Percentiles rank a stretch among this genome's conserved stretches.
Evolutionary conservation across 2,888 invertebrate genomes (phyloP).

Genomic region (Lordiphosa fenestrarum): DNA sequence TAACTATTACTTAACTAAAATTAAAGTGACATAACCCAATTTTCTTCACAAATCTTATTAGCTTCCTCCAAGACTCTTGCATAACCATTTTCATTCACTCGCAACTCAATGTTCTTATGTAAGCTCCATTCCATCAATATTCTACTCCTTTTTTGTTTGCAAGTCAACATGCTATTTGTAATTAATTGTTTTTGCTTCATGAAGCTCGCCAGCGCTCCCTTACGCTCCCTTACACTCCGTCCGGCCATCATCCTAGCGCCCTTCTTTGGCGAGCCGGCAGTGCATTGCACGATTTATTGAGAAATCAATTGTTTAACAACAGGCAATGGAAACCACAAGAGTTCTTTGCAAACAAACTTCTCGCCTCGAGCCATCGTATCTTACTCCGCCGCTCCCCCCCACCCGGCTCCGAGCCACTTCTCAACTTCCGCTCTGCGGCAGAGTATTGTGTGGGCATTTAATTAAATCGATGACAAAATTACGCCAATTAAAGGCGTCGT

Average conservation of each 20-base stretch:
- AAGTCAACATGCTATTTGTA: slow-evolving; percentile 75
- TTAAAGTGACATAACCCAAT: too few relatives aligned
- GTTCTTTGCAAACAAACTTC: slow-evolving; percentile 74
- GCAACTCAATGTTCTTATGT: slow-evolving; percentile 18
- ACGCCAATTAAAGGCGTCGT: slow-evolving; percentile 73
- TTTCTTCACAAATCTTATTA: too few relatives aligned
- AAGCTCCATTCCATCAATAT: slow-evolving; percentile 26
- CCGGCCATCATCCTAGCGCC: slow-evolving; percentile 20
- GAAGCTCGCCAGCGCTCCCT: slow-evolving; percentile 31
- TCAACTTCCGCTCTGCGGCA: slow-evolving; percentile 57
- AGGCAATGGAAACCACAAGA: slow-evolving; percentile 75
- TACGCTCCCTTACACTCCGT: not conserved
- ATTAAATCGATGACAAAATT: slow-evolving; percentile 74
- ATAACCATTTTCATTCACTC: not conserved
- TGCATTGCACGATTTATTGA: slow-evolving; percentile 74
- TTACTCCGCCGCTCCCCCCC: not conserved
- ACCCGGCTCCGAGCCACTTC: slow-evolving; percentile 32
- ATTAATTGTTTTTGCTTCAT: slow-evolving; percentile 71
- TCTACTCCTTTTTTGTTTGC: slow-evolving; percentile 63
- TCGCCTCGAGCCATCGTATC: slow-evolving; percentile 62
- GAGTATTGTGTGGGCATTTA: slow-evolving; percentile 61
- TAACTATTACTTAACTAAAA: too few relatives aligned
- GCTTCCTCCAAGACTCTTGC: not conserved
- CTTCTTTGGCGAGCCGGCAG: slow-evolving; percentile 44
- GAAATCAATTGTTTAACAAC: slow-evolving; percentile 75